Evolutionary conservation across 1,140 invertebrate species (phyloP), one percentile per base, ranked within the genome.

Genomic region (Bathynomus jamesi): DNA sequence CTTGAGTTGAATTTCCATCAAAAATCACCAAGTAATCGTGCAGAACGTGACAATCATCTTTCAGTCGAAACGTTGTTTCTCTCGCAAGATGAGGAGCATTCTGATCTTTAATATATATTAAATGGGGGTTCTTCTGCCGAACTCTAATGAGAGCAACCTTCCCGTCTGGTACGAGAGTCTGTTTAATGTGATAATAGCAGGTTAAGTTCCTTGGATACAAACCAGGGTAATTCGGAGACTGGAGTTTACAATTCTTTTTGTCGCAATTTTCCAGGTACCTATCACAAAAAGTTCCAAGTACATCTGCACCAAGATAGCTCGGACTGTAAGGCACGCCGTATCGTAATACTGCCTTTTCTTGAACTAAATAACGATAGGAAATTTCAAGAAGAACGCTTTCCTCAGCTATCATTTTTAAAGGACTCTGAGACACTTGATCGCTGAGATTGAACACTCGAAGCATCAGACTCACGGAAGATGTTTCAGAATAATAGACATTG

Each of bases 11-110:
- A 78, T 93, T 93, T 60, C 93, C 91, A 80, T 95, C 93, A 83
- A 94, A 95, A 30, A 95, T 89, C 11, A 91, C 93, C 72, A 94
- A 89, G 82, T 92, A 93, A 82, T 94, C 92, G 81, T 91, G 86
- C 76, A 94, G 90, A 79, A 91, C 87, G 79, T 93, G 91, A 81
- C 92, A 94, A 31, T 71, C 40, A 46, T 63, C 28, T 32, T 71
- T 71, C 28, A 76, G 63, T 27, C 69, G 61, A n/a, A 76, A 61
- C 28, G 70, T 72, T 32, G 61, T 67, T 40, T 76, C 75, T 25
- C 72, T 61, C 28, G 72, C 71, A 13, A 76, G 29, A 62, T 73
- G 71, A n/a, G 77, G 71, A 1, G 71, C 74, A 28, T 78, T 76
- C 21, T 67, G 70, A 40, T 75, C 77, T 40, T 78, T 78, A 61